Evolutionary conservation across 2,888 invertebrate species (phyloP), one percentile per base, ranked within the genome.

Genomic region (Lomographa bimaculata): DNA sequence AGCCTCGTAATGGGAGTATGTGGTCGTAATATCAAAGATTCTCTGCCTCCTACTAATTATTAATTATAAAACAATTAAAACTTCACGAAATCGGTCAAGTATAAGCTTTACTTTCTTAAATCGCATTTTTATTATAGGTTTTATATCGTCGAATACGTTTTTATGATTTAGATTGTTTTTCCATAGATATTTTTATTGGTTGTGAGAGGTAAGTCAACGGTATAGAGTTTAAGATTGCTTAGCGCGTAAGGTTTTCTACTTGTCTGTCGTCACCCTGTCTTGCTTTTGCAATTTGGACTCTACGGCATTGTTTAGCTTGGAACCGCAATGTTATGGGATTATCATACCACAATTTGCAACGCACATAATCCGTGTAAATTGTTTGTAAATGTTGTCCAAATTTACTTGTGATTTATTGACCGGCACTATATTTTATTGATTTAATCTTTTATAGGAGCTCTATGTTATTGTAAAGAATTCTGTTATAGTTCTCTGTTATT

Each of bases 21-120:
- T 86, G 87, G 87, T 86, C 87, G 84, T 87, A 89, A 85, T 85
- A 76, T 86, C 85, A 79, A 78, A 71, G 71, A 76, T 76, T 71
- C 68, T 73, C 57, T 68, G 76, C 76, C 72, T 76, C 78, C 71
- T 81, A 77, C 75, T 77, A 61, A 29, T 34, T 34, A 33, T 26
- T 40, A 29, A 45, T 46, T 33, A 45, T 49, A 27, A 48, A 55
- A 59, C 49, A 39, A 43, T 47, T 54, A 54, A 57, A 50, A 43
- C 44, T 57, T 48, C 58, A 46, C 46, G 63, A 67, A 66, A 60
- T 62, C 64, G 67, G 62, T 61, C 48, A 34, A 34, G 50, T 50
- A 67, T 74, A 64, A 52, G 79, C 80, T 83, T 79, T 50, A 42
- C 5, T 51, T 49, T 51, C 56, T 58, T 62, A 57, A 38, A n/a